These are phyloP conservation scores for Scaptomyza polygonia DNA, from an alignment of 2,888 invertebrate genomes.

Conservation along the genomic window DNA sequence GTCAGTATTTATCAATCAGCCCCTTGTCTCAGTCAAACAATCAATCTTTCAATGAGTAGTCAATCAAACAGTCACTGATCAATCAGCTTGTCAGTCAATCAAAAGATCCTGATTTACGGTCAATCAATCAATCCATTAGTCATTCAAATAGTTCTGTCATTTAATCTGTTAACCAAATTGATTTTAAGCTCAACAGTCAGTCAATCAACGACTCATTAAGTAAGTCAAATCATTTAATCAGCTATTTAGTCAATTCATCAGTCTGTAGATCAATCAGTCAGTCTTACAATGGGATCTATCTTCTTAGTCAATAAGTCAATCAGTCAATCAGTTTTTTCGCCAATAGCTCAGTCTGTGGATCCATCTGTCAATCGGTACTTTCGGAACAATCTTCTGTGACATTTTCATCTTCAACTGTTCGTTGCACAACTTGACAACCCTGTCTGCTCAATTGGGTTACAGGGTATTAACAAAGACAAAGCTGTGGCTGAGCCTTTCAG, in stretches of 20 bases:
- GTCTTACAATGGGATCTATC: no score
- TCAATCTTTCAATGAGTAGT: not conserved
- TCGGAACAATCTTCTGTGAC: not conserved
- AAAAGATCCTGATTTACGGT: no score
- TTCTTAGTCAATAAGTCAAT: no score
- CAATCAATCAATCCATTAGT: not conserved
- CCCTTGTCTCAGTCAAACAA: not conserved
- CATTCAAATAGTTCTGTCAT: not conserved
- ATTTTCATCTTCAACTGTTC: not conserved
- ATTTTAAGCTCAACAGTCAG: not conserved
- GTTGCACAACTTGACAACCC: not conserved
- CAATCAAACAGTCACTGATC: not conserved
- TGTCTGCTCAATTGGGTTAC: not conserved
- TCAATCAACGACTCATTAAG: not conserved
- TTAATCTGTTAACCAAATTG: not conserved
- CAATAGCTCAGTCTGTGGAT: not conserved
- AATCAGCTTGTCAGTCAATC: not conserved
- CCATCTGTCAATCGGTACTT: not conserved
- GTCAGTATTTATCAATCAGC: not conserved
- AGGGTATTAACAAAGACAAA: conserved; percentile 26
- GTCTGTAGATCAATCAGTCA: not conserved
- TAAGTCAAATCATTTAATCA: not conserved
- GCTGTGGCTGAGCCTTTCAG: conserved; percentile 13
- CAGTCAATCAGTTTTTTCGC: not conserved
- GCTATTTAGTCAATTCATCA: not conserved